phyloP scores from a whole-genome alignment of 2,888 invertebrate species.

The Protonemura montana region DNA sequence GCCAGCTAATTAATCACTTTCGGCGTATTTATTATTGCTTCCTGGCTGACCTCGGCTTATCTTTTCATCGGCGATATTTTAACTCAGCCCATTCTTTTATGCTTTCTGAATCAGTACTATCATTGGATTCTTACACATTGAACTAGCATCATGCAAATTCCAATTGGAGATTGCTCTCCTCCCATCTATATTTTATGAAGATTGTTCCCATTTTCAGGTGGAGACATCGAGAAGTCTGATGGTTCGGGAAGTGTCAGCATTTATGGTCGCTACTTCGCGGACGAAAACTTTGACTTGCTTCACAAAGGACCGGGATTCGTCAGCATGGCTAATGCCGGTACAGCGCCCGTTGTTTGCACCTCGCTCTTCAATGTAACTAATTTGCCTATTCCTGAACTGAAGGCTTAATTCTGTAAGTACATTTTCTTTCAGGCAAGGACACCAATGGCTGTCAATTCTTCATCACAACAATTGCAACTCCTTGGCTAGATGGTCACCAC shows the following conservation, averaged over 20 bases:
- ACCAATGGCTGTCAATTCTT: conserved; percentile 97
- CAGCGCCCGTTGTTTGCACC: not conserved
- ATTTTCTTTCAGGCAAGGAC: conserved; percentile 67
- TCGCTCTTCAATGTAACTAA: too few species aligned
- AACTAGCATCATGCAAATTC: too few species aligned
- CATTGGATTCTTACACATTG: too few species aligned
- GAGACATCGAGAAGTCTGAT: conserved; percentile 82
- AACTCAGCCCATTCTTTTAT: not conserved
- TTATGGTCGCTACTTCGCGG: conserved; percentile 83
- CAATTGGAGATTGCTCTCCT: not conserved
- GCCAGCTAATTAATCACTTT: not conserved
- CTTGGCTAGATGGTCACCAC: conserved; percentile 89
- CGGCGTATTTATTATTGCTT: too few species aligned
- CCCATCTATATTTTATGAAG: not conserved
- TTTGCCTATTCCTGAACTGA: too few species aligned
- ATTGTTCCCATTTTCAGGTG: conserved; percentile 64
- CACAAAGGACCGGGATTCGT: conserved; percentile 85
- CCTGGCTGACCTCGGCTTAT: too few species aligned
- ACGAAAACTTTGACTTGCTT: conserved; percentile 84
- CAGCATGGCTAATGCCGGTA: conserved; percentile 89
- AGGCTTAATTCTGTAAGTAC: not conserved
- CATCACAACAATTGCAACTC: conserved; percentile 85
- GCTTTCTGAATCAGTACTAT: not conserved
- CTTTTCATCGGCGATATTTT: not conserved
- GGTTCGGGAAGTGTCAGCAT: conserved; percentile 87